A percentile compares a stretch with the other conserved stretches of the same genome.
Evolutionary conservation across 2,113 vertebrate genomes (phyloP).

Genomic region (Myrmecobius fasciatus): DNA sequence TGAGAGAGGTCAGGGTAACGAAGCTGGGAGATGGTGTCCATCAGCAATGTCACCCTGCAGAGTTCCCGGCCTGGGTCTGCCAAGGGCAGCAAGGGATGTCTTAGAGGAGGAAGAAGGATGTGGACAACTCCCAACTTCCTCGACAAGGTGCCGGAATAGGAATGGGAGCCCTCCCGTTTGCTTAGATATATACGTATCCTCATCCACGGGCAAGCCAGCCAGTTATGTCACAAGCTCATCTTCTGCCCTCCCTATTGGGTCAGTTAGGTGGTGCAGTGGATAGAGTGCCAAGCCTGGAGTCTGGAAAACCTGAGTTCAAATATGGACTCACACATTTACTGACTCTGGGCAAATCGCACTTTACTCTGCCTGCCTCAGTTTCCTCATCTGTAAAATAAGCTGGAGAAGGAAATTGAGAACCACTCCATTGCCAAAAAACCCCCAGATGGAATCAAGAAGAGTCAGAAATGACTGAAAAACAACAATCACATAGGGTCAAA

Average conservation of each 20-base stretch:
- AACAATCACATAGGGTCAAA: neutral
- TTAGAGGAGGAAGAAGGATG: neutral
- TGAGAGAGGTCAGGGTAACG: neutral
- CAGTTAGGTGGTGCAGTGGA: neutral
- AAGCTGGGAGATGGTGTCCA: neutral
- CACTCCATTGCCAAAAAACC: neutral
- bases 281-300: no score
- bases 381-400: neutral
- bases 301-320: neutral
- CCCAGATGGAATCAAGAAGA: neutral
- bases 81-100: neutral
- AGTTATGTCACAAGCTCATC: neutral
- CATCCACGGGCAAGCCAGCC: neutral
- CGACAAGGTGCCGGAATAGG: neutral
- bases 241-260: neutral
- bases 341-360: neutral
- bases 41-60: neutral
- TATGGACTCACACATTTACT: neutral
- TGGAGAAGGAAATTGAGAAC: neutral
- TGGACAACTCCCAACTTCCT: neutral
- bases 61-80: neutral
- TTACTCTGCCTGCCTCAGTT: neutral
- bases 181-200: neutral
- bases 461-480: neutral
- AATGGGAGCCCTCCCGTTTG: neutral